phyloP scores from a whole-genome alignment of 2,888 invertebrate genomes.

The Ochropleura leucogaster region DNA sequence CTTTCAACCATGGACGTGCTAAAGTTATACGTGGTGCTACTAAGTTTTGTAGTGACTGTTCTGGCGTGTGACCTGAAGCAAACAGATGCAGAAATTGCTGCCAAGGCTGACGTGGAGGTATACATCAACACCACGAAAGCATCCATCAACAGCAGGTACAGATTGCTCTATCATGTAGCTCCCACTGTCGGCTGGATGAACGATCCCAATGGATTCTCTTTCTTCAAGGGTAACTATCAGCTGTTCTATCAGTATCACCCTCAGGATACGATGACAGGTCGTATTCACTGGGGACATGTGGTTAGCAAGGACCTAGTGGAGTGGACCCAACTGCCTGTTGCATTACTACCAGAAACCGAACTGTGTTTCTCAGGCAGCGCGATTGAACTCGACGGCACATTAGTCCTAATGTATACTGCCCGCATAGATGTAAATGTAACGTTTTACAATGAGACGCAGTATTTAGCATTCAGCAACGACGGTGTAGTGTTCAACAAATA shows the following conservation, averaged over 20 bases:
- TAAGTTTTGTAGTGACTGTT: conserved; percentile 66
- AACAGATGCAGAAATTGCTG: conserved; percentile 5
- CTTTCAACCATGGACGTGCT: conserved; percentile 48
- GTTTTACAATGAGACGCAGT: conserved; percentile 75
- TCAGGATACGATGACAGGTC: conserved; percentile 80
- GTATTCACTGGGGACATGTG: conserved; percentile 90
- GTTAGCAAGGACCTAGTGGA: conserved; percentile 84
- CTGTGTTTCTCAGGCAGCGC: conserved; percentile 87
- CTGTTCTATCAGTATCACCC: conserved; percentile 89
- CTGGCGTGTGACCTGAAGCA: conserved; percentile 43
- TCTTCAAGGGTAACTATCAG: conserved; percentile 86
- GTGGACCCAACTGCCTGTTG: conserved; percentile 87
- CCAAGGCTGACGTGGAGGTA: conserved; percentile 13
- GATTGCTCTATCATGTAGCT: conserved; percentile 81
- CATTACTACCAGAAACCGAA: conserved; percentile 84
- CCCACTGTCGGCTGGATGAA: conserved; percentile 90
- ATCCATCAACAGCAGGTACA: conserved; percentile 65
- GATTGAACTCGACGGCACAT: conserved; percentile 78
- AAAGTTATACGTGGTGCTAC: conserved; percentile 49
- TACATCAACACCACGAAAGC: conserved; percentile 15
- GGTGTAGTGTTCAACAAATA: conserved; percentile 83
- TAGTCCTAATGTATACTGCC: conserved; percentile 84
- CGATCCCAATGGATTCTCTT: conserved; percentile 90
- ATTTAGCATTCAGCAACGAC: conserved; percentile 82
- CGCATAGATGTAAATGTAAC: conserved; percentile 33